phyloP scores from a whole-genome alignment of 30 jellyfish, hydroid and myxozoan species.

The Cassiopea andromeda region DNA sequence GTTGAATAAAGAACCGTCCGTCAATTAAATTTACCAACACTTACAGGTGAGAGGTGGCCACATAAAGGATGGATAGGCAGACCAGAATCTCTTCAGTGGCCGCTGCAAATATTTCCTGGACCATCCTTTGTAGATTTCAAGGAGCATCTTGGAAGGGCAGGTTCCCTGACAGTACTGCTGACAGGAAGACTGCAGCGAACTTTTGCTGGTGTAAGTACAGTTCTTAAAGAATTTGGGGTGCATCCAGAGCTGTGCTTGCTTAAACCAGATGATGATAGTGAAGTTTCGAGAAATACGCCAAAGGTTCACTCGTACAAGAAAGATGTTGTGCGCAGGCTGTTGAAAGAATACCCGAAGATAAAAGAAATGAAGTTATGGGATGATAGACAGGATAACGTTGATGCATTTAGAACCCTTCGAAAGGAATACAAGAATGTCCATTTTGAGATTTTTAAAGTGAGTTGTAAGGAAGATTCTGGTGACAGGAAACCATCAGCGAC shows the following conservation, averaged over 20 bases:
- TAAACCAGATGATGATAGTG: conserved; percentile 74
- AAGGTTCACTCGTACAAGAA: conserved; percentile 68
- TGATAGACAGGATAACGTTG: conserved; percentile 86
- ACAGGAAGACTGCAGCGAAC: conserved; percentile 87
- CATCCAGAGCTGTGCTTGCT: conserved; percentile 59
- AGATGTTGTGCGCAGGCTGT: conserved; percentile 54
- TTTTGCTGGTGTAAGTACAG: conserved; percentile 69
- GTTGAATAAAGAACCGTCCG: not conserved
- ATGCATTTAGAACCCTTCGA: conserved; percentile 58
- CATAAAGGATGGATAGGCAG: conserved; percentile 80
- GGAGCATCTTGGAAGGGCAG: conserved; percentile 67
- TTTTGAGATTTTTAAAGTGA: conserved; percentile 73
- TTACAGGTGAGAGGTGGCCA: conserved; percentile 94
- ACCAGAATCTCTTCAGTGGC: conserved; percentile 83
- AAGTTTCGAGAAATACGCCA: conserved; percentile 7
- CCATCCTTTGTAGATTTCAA: conserved; percentile 83
- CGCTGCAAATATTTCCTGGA: conserved; percentile 89
- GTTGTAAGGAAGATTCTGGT: not conserved
- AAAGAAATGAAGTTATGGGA: conserved; percentile 91
- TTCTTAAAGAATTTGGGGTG: conserved; percentile 71
- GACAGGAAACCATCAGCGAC: not conserved
- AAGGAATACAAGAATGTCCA: conserved; percentile 47
- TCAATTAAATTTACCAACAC: not conserved
- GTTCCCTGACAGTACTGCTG: conserved; percentile 75
- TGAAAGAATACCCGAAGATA: conserved; percentile 68